These are phyloP conservation scores for Todiramphus chloris DNA, from an alignment of 2,113 vertebrate species.

Conservation along the genomic window DNA sequence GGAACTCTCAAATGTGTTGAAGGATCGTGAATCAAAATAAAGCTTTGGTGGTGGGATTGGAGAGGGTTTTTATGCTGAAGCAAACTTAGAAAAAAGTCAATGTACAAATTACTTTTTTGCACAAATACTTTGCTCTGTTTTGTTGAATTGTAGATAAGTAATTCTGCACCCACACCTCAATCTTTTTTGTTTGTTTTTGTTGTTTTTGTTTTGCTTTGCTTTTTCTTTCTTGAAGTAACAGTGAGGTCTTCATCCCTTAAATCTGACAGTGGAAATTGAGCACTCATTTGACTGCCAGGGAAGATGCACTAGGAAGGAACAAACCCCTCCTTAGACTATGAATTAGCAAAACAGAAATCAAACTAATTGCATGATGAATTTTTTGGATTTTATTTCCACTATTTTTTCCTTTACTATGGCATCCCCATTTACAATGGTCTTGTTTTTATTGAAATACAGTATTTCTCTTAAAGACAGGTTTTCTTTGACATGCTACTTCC, in stretches of 20 bases:
- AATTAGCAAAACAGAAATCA: not conserved
- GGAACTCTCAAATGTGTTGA: not conserved
- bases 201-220: not conserved
- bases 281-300: slow-evolving; percentile 33
- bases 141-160: slow-evolving; percentile 43
- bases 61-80: slow-evolving; percentile 59
- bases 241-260: slow-evolving; percentile 31
- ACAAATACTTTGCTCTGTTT: slow-evolving; percentile 26
- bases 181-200: not conserved
- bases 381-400: not conserved
- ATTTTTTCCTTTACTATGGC: not conserved
- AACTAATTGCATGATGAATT: not conserved
- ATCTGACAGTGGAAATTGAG: slow-evolving; percentile 19
- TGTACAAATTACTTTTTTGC: slow-evolving; percentile 32
- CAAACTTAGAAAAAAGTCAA: slow-evolving; percentile 50
- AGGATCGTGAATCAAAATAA: not conserved
- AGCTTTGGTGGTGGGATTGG: slow-evolving; percentile 27
- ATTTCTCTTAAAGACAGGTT: slow-evolving; percentile 39
- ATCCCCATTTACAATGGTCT: not conserved
- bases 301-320: slow-evolving; percentile 30
- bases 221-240: not conserved
- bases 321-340: slow-evolving; percentile 28
- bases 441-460: not conserved
- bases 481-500: slow-evolving; percentile 53
- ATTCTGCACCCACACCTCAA: not conserved